Percentiles rank a stretch among this genome's conserved stretches.
Conservation (phyloP, 2,888 invertebrate genomes). For the Strigamia crassipes region DNA sequence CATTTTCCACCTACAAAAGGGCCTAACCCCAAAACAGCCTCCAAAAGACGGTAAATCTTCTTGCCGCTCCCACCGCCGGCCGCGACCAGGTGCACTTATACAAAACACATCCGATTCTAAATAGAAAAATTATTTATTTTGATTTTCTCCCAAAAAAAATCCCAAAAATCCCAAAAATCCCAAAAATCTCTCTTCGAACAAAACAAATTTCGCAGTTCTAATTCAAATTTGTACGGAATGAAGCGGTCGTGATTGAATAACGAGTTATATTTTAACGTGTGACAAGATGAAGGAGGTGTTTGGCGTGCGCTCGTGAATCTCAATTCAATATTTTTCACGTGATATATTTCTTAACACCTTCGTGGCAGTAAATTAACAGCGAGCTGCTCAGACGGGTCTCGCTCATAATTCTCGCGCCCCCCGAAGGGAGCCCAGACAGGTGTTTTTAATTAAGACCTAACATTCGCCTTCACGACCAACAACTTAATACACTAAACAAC, state of each 20-base stretch:
- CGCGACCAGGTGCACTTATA: neutral
- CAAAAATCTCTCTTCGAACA: no score
- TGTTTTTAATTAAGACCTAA: conserved; percentile 27
- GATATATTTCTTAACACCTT: conserved; percentile 46
- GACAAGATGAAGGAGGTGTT: conserved; percentile 22
- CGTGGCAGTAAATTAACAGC: conserved; percentile 43
- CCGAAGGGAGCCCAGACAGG: conserved; percentile 26
- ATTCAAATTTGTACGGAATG: neutral
- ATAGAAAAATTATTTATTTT: neutral
- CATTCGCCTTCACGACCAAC: conserved; percentile 1
- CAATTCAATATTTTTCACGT: conserved; percentile 33
- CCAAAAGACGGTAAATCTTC: conserved; percentile 19
- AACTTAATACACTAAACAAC: neutral
- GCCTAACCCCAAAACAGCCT: conserved; percentile 23
- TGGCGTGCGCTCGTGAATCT: conserved; percentile 27
- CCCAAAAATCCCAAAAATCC: no score
- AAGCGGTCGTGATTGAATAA: neutral
- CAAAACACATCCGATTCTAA: no score
- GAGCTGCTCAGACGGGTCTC: conserved; percentile 18
- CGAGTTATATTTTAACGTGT: neutral
- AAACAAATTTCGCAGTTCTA: neutral
- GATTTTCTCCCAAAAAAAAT: no score
- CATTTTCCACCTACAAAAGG: conserved; percentile 38
- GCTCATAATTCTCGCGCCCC: conserved; percentile 26
- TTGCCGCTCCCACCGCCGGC: conserved; percentile 6